Evolutionary conservation across 1,140 invertebrate species (phyloP), one percentile per base, ranked within the genome.

Genomic region (Temnothorax curvispinosus): DNA sequence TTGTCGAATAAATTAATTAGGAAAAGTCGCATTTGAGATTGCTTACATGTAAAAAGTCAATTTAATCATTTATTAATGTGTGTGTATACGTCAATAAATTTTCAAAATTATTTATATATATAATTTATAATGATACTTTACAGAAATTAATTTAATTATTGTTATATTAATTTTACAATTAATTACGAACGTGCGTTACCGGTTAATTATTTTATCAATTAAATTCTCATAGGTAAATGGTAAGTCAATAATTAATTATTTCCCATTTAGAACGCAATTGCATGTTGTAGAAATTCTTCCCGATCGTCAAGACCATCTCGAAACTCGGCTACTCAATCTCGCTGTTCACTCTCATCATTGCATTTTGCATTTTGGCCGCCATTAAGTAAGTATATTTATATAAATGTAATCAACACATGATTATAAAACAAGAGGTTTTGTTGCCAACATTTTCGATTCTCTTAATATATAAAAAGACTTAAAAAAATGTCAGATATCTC

Each of bases 271-370:
- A 56, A 56, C 15, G 5, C 6, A 35, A 69, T 74, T 54, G 9
- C 13, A n/a, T 67, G 7, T 88, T 85, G 0, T 93, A 97, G 96
- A 95, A 95, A 87, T 97, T 96, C 93, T 54, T 97, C 56, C 96
- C 96, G 0, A 93, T 96, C 21, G 96, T 98, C 18, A 97, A 97
- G 90, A 94, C 95, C 7, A 96, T 97, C 65, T 96, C 97, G 35
- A 96, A 96, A 89, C 93, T 97, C n/a, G 97, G 97, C 2, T 98
- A 98, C 89, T 95, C 96, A 0, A 94, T 97, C 9, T 98, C 97
- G 0, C 94, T 98, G 5, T 94, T 96, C 13, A 96, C 97, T 6
- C 94, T 98, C 2, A 90, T 97, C 15, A 93, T 97, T 3, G 97
- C 97, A 9, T 96, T 97, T 86, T 93, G 96, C 88, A 97, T 98